Base-by-base conservation (phyloP, 1,140 invertebrate genomes). In the Anastatus disparis region DNA sequence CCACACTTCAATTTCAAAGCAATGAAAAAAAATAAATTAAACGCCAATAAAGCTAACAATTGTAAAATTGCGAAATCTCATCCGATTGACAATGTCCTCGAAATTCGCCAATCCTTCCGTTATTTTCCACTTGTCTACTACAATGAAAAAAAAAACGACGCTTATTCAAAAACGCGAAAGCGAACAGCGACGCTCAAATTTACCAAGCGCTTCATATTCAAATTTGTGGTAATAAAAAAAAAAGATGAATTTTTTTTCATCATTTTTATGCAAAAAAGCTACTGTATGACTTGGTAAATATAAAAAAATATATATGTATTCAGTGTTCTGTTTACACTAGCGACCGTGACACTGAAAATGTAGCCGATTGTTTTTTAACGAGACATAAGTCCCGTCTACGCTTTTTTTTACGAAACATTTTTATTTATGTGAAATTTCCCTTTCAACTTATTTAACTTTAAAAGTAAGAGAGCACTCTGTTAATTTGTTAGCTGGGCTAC, bases 251-350 rank as follows among this genome's bases (percentile, higher is more conserved):
- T 72, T 72, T 72, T 69, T n/a, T n/a, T n/a, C n/a, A n/a, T 27
- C 58, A 70, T 73, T 74, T 74, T 77, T 42, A 75, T 77, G 72
- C 64, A 76, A 72, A 77, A n/a, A n/a, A n/a, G n/a, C n/a, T n/a
- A n/a, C n/a, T n/a, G n/a, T n/a, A n/a, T n/a, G n/a, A n/a, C n/a
- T n/a, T n/a, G n/a, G n/a, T n/a, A n/a, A n/a, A n/a, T n/a, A n/a
- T n/a, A n/a, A n/a, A n/a, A n/a, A n/a, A n/a, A n/a, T n/a, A n/a
- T n/a, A n/a, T n/a, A n/a, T n/a, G n/a, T n/a, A n/a, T n/a, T n/a
- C n/a, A n/a, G n/a, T n/a, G n/a, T n/a, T n/a, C n/a, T n/a, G n/a
- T n/a, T n/a, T n/a, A n/a, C n/a, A n/a, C n/a, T n/a, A n/a, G n/a
- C n/a, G n/a, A n/a, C 75, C 53, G 50, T n/a, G 42, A 29, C 67